phyloP scores from a whole-genome alignment of 2,113 vertebrate species.

The Sylvilagus bachmani region DNA sequence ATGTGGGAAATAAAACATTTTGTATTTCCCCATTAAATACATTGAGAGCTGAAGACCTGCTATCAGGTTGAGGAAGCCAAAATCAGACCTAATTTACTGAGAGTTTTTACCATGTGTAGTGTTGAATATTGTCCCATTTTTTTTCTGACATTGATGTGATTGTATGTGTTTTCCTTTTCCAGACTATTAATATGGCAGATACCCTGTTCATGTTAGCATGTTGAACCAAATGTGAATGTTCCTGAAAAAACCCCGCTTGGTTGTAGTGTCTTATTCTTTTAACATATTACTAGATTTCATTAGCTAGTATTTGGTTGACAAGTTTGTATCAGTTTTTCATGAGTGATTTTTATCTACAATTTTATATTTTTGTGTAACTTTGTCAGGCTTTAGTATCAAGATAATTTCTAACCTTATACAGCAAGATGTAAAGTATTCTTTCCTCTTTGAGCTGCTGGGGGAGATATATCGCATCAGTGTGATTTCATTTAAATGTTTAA shows the following conservation, averaged over 20 bases:
- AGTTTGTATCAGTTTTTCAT: neutral
- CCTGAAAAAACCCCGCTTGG: neutral
- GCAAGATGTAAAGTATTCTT: neutral
- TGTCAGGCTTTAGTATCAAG: neutral
- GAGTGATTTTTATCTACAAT: neutral
- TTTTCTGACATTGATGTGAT: neutral
- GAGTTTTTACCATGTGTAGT: neutral
- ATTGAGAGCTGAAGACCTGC: neutral
- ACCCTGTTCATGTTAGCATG: neutral
- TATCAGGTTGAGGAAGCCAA: neutral
- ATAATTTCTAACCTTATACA: neutral
- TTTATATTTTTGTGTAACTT: neutral
- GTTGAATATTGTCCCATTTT: neutral
- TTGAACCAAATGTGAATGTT: neutral
- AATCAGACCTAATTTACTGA: neutral
- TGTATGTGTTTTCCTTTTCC: neutral
- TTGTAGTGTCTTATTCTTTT: neutral
- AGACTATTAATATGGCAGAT: neutral
- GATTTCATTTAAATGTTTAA: neutral
- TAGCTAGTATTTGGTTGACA: neutral
- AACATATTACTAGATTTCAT: neutral
- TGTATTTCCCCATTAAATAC: neutral
- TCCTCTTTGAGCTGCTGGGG: neutral
- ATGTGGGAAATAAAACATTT: neutral
- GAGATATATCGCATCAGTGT: neutral